These are phyloP conservation scores for Pollachius pollachius DNA, from an alignment of 2,113 vertebrate genomes.

Conservation along the genomic window DNA sequence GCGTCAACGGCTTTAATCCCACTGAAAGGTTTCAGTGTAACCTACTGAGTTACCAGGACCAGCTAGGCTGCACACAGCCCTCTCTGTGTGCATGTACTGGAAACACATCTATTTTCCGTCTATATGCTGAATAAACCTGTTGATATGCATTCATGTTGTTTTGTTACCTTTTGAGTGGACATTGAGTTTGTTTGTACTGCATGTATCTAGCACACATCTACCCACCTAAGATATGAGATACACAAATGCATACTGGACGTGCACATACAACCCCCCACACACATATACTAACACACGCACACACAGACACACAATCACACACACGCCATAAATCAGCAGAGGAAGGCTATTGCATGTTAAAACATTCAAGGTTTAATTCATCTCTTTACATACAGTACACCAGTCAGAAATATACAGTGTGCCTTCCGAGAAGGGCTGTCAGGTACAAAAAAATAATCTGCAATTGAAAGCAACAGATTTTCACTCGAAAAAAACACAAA, in stretches of 20 bases:
- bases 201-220: slow-evolving; percentile 8
- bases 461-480: slow-evolving; percentile 30
- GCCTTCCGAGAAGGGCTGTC: slow-evolving; percentile 60
- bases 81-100: not conserved
- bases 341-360: slow-evolving; percentile 44
- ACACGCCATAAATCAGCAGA: slow-evolving; percentile 46
- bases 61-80: slow-evolving; percentile 34
- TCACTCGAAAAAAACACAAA: slow-evolving; percentile 43
- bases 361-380: slow-evolving; percentile 80
- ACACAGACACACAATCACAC: not conserved
- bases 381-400: slow-evolving; percentile 76
- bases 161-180: slow-evolving; percentile 24
- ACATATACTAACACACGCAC: not conserved
- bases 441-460: slow-evolving; percentile 50
- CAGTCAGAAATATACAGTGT: slow-evolving; percentile 73
- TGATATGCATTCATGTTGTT: slow-evolving; percentile 26
- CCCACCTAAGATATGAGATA: slow-evolving; percentile 20
- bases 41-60: slow-evolving; percentile 39
- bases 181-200: slow-evolving; percentile 6
- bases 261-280: slow-evolving; percentile 1
- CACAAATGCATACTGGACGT: slow-evolving; percentile 2
- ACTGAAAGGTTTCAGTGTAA: slow-evolving; percentile 55
- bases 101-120: slow-evolving; percentile 17
- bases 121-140: slow-evolving; percentile 28
- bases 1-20: slow-evolving; percentile 52